phyloP scores from a whole-genome alignment of 2,113 vertebrate species.

The Hydrochoerus hydrochaeris region DNA sequence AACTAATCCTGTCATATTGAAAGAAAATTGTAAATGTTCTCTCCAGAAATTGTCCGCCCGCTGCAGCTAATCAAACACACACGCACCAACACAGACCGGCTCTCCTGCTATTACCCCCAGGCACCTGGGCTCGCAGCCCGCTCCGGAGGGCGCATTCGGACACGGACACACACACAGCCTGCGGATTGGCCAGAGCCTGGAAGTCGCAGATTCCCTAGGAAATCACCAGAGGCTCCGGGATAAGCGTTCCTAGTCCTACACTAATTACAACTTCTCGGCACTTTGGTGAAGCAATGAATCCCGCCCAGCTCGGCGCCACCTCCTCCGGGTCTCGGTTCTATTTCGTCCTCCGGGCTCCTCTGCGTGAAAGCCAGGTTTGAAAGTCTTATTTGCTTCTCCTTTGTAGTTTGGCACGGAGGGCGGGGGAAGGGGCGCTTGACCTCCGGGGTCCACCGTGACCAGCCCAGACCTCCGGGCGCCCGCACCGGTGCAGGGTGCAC shows the following conservation, averaged over 20 bases:
- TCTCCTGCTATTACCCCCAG: neutral
- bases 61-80: slow-evolving; percentile 83
- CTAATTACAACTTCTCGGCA: slow-evolving; percentile 44
- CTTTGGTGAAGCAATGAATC: slow-evolving; percentile 57
- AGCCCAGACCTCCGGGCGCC: neutral
- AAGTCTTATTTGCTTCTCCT: slow-evolving; percentile 47
- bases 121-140: neutral
- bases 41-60: slow-evolving; percentile 83
- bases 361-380: slow-evolving; percentile 70
- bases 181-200: slow-evolving; percentile 52
- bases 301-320: neutral
- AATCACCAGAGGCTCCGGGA: neutral
- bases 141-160: neutral
- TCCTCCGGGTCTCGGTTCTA: slow-evolving; percentile 16
- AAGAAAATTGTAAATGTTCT: slow-evolving; percentile 86
- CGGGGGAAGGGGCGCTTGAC: neutral
- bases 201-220: slow-evolving; percentile 45
- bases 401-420: neutral
- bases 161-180: slow-evolving; percentile 6
- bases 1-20: slow-evolving; percentile 85
- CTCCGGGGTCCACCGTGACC: neutral
- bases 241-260: neutral
- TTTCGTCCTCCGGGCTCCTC: slow-evolving; percentile 41
- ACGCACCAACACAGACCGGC: slow-evolving; percentile 20
- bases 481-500: neutral